phyloP scores from a whole-genome alignment of 2,888 invertebrate genomes.

The Apoda limacodes region DNA sequence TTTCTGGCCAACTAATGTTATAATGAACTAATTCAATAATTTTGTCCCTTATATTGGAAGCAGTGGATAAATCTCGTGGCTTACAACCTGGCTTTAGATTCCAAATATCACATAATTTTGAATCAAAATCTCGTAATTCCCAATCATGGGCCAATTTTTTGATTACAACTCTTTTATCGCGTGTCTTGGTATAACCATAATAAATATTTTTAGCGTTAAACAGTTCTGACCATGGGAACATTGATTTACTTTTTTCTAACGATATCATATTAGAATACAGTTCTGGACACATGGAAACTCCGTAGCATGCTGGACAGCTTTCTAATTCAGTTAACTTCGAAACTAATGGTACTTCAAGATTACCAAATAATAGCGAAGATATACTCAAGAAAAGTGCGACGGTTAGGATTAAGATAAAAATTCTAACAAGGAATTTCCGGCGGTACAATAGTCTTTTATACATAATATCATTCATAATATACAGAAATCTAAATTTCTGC shows the following conservation, averaged over 20 bases:
- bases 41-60: slow-evolving; percentile 36
- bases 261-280: slow-evolving; percentile 68
- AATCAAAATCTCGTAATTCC: slow-evolving; percentile 72
- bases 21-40: slow-evolving; percentile 38
- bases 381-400: slow-evolving; percentile 39
- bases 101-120: slow-evolving; percentile 56
- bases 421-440: slow-evolving; percentile 42
- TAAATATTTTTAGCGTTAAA: slow-evolving; percentile 81
- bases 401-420: slow-evolving; percentile 28
- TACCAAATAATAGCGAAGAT: slow-evolving; percentile 42
- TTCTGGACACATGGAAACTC: slow-evolving; percentile 74
- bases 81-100: slow-evolving; percentile 56
- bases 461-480: too few relatives aligned
- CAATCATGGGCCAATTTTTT: slow-evolving; percentile 79
- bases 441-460: slow-evolving; percentile 37
- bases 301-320: slow-evolving; percentile 82
- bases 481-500: too few relatives aligned
- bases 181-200: slow-evolving; percentile 67
- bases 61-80: slow-evolving; percentile 39
- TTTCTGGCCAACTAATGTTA: slow-evolving; percentile 36
- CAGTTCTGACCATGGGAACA: slow-evolving; percentile 44
- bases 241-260: slow-evolving; percentile 36
- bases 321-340: slow-evolving; percentile 56
- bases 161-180: slow-evolving; percentile 66
- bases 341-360: slow-evolving; percentile 41